Conservation (phyloP, 2,888 invertebrate genomes). For the Parnassius apollo region DNA sequence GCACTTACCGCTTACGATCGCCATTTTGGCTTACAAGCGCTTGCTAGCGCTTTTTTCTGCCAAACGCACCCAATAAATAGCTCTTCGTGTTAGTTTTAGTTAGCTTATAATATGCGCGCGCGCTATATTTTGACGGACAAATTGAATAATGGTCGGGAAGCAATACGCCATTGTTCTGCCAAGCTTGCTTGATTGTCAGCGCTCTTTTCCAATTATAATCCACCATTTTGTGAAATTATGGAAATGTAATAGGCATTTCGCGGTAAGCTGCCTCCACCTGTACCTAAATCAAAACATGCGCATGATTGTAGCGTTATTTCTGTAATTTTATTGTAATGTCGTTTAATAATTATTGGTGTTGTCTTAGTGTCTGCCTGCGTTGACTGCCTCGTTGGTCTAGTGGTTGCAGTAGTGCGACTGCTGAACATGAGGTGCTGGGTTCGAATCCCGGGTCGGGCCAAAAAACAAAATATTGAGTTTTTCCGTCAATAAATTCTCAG, state of each 20-base stretch:
- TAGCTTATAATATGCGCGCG: conserved; percentile 41
- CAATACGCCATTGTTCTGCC: conserved; percentile 65
- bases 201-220: conserved; percentile 72
- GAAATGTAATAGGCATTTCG: conserved; percentile 76
- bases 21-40: too few relatives aligned
- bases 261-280: conserved; percentile 67
- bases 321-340: conserved; percentile 56
- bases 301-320: conserved; percentile 47
- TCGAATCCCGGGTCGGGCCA: too few relatives aligned
- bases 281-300: conserved; percentile 30
- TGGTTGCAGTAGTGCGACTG: too few relatives aligned
- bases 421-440: too few relatives aligned
- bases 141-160: conserved; percentile 73
- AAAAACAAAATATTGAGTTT: too few relatives aligned
- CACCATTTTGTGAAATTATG: conserved; percentile 76
- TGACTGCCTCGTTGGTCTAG: too few relatives aligned
- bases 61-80: neutral
- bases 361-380: too few relatives aligned
- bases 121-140: conserved; percentile 72
- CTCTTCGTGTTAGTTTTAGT: neutral
- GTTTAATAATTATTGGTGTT: conserved; percentile 34
- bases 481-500: too few relatives aligned
- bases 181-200: conserved; percentile 64
- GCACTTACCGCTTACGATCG: too few relatives aligned
- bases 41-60: too few relatives aligned